Base-by-base conservation (phyloP, 2,797 vertebrate genomes). In the Coreius guichenoti region DNA sequence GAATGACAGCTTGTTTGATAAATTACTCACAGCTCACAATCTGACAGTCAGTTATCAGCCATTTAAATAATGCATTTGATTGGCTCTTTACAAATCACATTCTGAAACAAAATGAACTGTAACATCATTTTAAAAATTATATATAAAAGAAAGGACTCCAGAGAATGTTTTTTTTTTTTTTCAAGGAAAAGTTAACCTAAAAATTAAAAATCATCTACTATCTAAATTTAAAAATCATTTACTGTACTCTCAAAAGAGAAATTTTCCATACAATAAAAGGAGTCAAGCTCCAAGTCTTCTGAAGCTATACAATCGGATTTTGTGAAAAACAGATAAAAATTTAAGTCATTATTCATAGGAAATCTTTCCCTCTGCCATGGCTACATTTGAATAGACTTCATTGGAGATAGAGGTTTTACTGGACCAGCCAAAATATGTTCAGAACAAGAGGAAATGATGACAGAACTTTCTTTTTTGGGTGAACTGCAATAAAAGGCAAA, bases 11-110 rank as follows among this genome's bases (percentile, higher is more conserved):
- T 31, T 65, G 86, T 54, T 81, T 80, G 69, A 56, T 76, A 77
- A 45, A 69, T 87, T 82, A 82, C 79, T 56, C 58, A 73, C 17
- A 31, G 82, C 82, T 75, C 79, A 54, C 72, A 58, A 21, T 47
- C 69, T 77, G 82, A 69, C 82, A 51, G 70, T 56, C 26, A 47
- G 21, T 69, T 45, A 51, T 69, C 11, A 36, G 45, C 31, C n/a
- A 8, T 75, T 84, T 78, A 26, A 78, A 78, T 45, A 69, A 77
- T 19, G 12, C 61, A 47, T 68, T 77, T 54, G 31, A 77, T 76
- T 77, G 73, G 49, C 45, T 56, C 39, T 14, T 33, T 29, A 36
- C 36, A 29, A 39, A 68, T 29, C 31, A 14, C 21, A 19, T 75
- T 65, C 14, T 26, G 16, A 70, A 70, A 43, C 49, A 70, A 56